phyloP scores from a whole-genome alignment of 2,113 vertebrate genomes.

The Perca flavescens region DNA sequence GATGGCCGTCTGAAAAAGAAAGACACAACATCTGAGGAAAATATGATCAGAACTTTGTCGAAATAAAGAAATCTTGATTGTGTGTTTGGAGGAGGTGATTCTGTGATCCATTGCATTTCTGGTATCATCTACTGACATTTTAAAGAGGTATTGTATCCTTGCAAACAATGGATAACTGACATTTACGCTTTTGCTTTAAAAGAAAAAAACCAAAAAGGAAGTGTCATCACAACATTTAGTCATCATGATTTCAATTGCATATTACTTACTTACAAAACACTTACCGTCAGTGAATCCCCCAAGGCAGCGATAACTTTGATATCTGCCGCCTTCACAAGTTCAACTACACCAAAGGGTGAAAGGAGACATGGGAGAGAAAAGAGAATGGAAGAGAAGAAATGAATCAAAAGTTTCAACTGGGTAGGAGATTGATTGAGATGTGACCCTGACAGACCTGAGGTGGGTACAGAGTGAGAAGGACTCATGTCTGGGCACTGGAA shows the following conservation, averaged over 20 bases:
- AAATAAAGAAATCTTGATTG: not conserved
- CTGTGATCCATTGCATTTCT: too few relatives aligned
- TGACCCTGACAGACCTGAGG: constrained; percentile 78
- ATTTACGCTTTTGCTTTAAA: not conserved
- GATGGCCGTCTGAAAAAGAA: constrained; percentile 79
- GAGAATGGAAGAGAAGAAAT: not conserved
- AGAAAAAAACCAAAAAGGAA: not conserved
- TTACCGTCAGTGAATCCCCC: constrained; percentile 95
- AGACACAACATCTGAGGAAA: not conserved
- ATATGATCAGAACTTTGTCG: not conserved
- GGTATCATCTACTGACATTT: not conserved
- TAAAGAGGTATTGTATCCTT: not conserved
- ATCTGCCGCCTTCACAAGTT: constrained; percentile 90
- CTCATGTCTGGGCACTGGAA: constrained; percentile 85
- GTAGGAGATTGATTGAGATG: not conserved
- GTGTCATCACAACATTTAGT: not conserved
- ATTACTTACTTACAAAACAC: constrained; percentile 39
- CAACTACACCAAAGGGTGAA: constrained; percentile 79
- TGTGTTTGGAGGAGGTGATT: not conserved
- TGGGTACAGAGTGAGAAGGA: constrained; percentile 80
- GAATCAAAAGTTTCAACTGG: not conserved
- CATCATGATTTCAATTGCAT: not conserved
- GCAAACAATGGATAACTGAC: not conserved
- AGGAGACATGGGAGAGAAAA: not conserved
- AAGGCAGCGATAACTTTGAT: constrained; percentile 91